Percentiles rank a stretch among this genome's conserved stretches.
These are phyloP conservation scores for Ooceraea biroi DNA, from an alignment of 1,140 invertebrate species.

Conservation along the genomic window DNA sequence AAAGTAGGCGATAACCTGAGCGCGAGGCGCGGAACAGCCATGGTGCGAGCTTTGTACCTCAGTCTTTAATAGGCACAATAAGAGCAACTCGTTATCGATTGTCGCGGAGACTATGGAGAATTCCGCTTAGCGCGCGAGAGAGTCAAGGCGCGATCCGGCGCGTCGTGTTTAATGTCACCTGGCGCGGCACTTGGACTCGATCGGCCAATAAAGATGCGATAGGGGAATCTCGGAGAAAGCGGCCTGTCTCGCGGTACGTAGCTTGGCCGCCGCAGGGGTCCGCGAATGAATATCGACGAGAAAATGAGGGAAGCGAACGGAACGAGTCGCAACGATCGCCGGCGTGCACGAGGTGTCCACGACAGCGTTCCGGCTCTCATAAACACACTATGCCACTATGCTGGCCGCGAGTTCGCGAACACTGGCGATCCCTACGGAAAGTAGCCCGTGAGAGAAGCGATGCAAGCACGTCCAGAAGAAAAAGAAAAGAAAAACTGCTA, in stretches of 20 bases:
- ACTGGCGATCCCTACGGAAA: not conserved
- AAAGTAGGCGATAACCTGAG: not conserved
- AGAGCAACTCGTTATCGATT: slow-evolving; percentile 54
- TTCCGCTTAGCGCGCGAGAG: slow-evolving; percentile 44
- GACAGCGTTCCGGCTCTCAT: slow-evolving; percentile 16
- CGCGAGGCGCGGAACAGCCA: not conserved
- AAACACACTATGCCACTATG: not conserved
- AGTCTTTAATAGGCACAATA: slow-evolving; percentile 58
- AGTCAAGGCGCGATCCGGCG: slow-evolving; percentile 65
- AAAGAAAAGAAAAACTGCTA: slow-evolving; percentile 10
- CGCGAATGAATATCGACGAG: slow-evolving; percentile 66
- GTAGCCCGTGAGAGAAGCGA: not conserved
- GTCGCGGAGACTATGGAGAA: slow-evolving; percentile 57
- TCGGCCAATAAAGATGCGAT: slow-evolving; percentile 73
- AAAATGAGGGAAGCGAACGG: slow-evolving; percentile 63
- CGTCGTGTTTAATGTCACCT: slow-evolving; percentile 72
- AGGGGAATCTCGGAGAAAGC: slow-evolving; percentile 73
- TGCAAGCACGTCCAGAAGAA: not conserved
- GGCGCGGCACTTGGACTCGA: slow-evolving; percentile 60
- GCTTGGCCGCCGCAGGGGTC: slow-evolving; percentile 58
- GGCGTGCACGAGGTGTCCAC: slow-evolving; percentile 31
- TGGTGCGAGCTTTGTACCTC: slow-evolving; percentile 48
- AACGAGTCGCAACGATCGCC: slow-evolving; percentile 43
- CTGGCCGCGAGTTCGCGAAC: not conserved
- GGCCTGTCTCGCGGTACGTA: slow-evolving; percentile 55